phyloP scores from a whole-genome alignment of 1,140 invertebrate species.

The Pentalonia nigronervosa region DNA sequence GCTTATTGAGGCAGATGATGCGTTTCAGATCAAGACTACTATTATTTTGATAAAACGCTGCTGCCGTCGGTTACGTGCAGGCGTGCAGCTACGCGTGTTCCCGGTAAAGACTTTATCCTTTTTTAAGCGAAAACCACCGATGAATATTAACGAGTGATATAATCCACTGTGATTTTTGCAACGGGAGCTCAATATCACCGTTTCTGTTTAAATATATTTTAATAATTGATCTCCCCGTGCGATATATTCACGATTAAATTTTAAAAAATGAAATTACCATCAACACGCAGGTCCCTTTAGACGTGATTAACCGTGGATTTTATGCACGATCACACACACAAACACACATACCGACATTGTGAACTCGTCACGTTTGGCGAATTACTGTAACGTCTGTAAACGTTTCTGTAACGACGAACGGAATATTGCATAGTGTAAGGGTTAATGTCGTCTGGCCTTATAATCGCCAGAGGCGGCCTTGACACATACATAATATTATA shows the following conservation, averaged over 20 bases:
- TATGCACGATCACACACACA: neutral
- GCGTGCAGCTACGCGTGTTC: too few species aligned
- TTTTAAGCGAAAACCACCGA: neutral
- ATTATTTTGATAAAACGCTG: neutral
- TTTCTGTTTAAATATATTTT: neutral
- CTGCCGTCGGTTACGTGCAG: neutral
- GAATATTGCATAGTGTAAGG: neutral
- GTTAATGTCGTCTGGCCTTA: neutral
- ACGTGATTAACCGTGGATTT: neutral
- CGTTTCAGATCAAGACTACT: neutral
- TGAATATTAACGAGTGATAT: neutral
- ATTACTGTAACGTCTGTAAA: neutral
- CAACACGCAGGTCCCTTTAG: too few species aligned
- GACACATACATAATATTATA: too few species aligned
- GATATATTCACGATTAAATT: neutral
- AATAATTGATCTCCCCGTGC: neutral
- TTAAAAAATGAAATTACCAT: neutral
- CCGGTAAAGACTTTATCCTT: neutral
- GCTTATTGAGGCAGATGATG: neutral
- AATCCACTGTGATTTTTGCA: neutral
- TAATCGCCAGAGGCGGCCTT: too few species aligned
- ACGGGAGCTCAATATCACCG: neutral
- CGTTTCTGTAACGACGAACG: neutral
- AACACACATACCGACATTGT: neutral
- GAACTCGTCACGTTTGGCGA: neutral